Conservation (phyloP, 1,140 invertebrate species). For the Araneus ventricosus region DNA sequence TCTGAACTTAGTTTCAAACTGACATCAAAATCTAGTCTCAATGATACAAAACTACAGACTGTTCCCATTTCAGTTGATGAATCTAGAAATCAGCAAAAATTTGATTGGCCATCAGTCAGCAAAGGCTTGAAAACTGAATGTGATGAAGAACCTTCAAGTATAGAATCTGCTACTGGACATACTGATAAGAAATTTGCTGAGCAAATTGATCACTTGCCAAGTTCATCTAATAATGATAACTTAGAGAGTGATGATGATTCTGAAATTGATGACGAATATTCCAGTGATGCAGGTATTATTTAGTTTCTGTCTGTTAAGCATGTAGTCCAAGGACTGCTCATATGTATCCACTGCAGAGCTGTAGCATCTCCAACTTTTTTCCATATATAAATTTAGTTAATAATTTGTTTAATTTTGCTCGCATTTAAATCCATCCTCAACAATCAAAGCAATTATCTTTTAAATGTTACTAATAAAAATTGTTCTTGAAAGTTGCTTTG, state of each 20-base stretch:
- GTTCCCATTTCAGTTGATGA: conserved; percentile 48
- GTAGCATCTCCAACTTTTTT: no score
- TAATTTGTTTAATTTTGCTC: no score
- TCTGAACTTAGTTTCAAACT: conserved; percentile 41
- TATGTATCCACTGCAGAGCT: no score
- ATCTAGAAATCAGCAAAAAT: conserved; percentile 65
- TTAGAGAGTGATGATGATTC: conserved; percentile 85
- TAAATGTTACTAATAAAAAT: no score
- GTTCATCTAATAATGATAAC: conserved; percentile 85
- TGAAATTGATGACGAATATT: conserved; percentile 76
- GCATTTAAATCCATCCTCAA: no score
- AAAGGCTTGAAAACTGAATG: conserved; percentile 4
- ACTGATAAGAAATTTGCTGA: conserved; percentile 35
- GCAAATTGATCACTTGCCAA: conserved; percentile 82
- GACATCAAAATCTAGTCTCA: conserved; percentile 39
- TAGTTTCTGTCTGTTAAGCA: not conserved
- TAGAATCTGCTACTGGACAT: conserved; percentile 37
- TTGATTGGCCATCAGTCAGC: not conserved
- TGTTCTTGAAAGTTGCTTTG: no score
- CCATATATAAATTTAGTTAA: no score
- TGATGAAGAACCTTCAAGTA: not conserved
- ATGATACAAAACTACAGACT: conserved; percentile 14
- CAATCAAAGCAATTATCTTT: no score
- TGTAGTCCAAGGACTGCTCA: no score
- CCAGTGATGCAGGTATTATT: conserved; percentile 66